phyloP scores from a whole-genome alignment of 2,113 vertebrate genomes.

The Eurypyga helias region DNA sequence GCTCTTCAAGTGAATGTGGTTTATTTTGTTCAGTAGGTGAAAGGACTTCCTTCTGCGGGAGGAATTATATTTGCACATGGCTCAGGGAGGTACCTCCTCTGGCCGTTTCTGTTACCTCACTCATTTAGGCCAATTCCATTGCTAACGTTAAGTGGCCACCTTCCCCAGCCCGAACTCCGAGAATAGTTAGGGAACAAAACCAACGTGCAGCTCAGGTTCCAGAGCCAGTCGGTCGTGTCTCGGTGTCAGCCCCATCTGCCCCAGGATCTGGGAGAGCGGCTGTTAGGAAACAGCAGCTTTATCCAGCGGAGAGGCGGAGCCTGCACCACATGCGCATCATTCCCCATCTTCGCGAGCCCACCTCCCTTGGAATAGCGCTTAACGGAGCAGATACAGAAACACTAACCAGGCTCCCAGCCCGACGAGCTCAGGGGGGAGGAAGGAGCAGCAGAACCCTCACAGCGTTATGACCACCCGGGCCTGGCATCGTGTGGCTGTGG shows the following conservation, averaged over 20 bases:
- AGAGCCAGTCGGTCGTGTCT: neutral
- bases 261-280: neutral
- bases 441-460: neutral
- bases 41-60: constrained; percentile 55
- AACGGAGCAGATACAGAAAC: neutral
- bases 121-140: constrained; percentile 70
- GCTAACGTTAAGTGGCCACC: constrained; percentile 54
- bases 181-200: neutral
- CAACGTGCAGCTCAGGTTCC: neutral
- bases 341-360: neutral
- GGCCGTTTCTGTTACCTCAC: constrained; percentile 80
- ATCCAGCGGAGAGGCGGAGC: neutral
- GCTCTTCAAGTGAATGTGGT: constrained; percentile 51
- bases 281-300: neutral
- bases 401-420: neutral
- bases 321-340: fast-evolving
- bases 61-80: constrained; percentile 74
- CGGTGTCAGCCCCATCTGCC: neutral
- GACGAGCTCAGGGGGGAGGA: neutral
- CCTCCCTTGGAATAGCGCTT: neutral
- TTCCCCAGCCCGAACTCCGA: neutral
- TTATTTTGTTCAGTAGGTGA: constrained; percentile 27
- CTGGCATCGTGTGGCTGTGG: neutral
- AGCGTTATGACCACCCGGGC: fast-evolving
- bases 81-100: constrained; percentile 59